Evolutionary conservation across 2,113 vertebrate genomes (phyloP), one percentile per base, ranked within the genome.

Genomic region (Myrmecophaga tridactyla): DNA sequence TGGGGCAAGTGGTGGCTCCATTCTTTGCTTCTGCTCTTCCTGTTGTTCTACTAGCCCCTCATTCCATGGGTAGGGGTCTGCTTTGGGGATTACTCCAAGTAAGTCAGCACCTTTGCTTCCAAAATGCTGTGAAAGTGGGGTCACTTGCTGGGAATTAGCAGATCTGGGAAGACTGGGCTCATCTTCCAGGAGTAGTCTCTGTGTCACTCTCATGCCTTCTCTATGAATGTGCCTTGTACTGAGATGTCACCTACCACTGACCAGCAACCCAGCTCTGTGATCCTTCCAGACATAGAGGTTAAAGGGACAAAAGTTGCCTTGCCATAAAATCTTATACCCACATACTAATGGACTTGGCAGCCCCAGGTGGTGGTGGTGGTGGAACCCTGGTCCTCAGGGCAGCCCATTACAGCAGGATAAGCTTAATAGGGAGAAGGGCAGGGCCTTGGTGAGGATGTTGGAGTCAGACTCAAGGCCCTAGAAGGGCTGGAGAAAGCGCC

Each of bases 241-340:
- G 62, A 94, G 53, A 93, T 25, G 25, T 46, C 53, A 82, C 51
- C 46, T 89, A 18, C 89, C 60, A 94, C 39, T 90, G 62, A 46
- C 60, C 34, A 83, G 69, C 39, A 95, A 60, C 51, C 7, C 6
- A 88, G 72, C 23, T 51, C 70, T 51, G 43, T 43, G 21, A 12
- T 17, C 51, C 46, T 95, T 46, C 75, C 53, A 95, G 53, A 91
- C 75, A 58, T 51, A n/a, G 73, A 86, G 69, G 63, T 73, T 69
- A 83, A 67, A 39, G 36, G 77, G 73, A 77, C 36, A 60, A 80
- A 96, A 93, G 31, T 89, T 90, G 65, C 51, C 73, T 88, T 78
- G 56, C 75, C 60, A 82, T 43, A 81, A 39, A 70, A 36, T 62
- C 78, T 86, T 89, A 39, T 36, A 90, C 18, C 21, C 11, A 48